Evolutionary conservation across 2,888 invertebrate genomes (phyloP), one percentile per base, ranked within the genome.

Genomic region (Drosophila monieri): DNA sequence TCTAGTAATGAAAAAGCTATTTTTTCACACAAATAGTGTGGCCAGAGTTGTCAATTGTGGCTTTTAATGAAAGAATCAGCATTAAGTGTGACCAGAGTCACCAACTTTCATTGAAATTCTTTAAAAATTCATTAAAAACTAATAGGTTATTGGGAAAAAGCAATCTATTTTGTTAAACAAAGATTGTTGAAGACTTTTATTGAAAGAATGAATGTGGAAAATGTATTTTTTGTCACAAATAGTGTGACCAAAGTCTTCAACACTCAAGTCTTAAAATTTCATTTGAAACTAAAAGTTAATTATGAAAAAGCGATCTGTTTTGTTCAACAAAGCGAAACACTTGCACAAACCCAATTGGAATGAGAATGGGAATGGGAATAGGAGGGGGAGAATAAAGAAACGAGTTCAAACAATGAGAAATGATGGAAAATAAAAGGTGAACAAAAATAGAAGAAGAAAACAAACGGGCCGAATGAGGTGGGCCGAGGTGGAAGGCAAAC

Each of bases 291-390:
- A 35, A 43, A 58, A 60, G 59, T 66, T 66, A 49, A 48, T 62
- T 43, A 43, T 25, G 30, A 53, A 43, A 57, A 6, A 32, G 30
- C 39, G 39, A 58, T 58, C 27, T 39, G 8, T 32, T 18, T 18
- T 18, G 18, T 18, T 18, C 1, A 18, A 18, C 18, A 18, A 60
- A 59, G 48, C 44, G 30, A 60, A 69, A 77, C 77, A 78, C 69
- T 78, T 77, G 79, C 60, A 56, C 77, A 77, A 77, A 72, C 57
- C 55, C 18, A 47, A 47, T 49, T 39, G 39, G 30, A 60, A 70
- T 39, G 52, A 10, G 39, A 61, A 70, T 25, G 21, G 48, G 41
- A 14, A 70, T 39, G 52, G 12, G 39, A 61, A 70, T 25, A 25
- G 48, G 41, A 14, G 10, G n/a, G 6, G 21, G 23, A 5, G 35